Conservation (phyloP, 30 jellyfish, hydroid and myxozoan species). For the Aurelia coerulea region DNA sequence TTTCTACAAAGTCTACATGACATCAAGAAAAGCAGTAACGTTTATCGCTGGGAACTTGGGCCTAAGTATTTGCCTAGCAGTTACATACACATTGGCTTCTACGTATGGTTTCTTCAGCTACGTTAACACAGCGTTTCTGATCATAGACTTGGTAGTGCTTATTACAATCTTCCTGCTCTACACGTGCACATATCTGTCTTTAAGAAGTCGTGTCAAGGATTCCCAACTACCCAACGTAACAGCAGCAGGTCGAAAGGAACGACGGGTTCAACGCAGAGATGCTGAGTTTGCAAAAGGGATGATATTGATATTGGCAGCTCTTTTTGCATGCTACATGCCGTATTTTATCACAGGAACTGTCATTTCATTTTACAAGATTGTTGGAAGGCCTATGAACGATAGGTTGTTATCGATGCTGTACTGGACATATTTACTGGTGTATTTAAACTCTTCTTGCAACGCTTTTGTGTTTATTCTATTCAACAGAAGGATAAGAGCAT, state of each 20-base stretch:
- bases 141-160: background rate
- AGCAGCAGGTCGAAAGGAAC: background rate
- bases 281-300: conserved; percentile 24
- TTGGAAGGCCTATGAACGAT: background rate
- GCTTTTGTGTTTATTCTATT: conserved; percentile 15
- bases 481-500: background rate
- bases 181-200: conserved; percentile 10
- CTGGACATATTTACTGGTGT: conserved; percentile 28
- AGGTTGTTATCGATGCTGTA: background rate
- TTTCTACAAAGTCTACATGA: background rate
- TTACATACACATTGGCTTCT: conserved; percentile 13
- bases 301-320: background rate
- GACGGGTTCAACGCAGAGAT: background rate
- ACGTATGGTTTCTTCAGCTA: background rate
- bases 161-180: conserved; percentile 6
- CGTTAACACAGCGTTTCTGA: background rate
- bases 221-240: background rate
- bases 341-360: conserved; percentile 15
- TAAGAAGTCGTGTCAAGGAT: conserved; percentile 8
- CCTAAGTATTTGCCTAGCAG: background rate
- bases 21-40: background rate
- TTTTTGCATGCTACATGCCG: conserved; percentile 10
- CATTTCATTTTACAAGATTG: background rate
- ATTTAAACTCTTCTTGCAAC: conserved; percentile 35
- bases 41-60: background rate